A percentile compares a stretch with the other conserved stretches of the same genome.
Evolutionary conservation across 2,797 vertebrate species (phyloP).

Genomic region (Anabacerthia variegaticeps): DNA sequence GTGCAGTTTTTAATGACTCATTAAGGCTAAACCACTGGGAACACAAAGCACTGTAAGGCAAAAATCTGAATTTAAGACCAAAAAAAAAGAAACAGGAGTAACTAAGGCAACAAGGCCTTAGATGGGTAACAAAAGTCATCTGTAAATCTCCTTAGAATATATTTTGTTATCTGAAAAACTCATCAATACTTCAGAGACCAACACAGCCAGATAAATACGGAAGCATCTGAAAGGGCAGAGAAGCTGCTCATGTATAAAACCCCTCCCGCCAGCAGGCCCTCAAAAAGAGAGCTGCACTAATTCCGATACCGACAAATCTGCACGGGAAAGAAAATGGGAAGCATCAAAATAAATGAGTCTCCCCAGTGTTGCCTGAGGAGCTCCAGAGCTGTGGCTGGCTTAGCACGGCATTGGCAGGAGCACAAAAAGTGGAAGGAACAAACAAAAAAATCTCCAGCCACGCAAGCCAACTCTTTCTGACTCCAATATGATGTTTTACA

Average conservation of each 20-base stretch:
- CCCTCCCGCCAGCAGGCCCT: not conserved
- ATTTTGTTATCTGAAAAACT: not conserved
- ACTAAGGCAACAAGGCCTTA: not conserved
- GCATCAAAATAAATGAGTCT: constrained; percentile 15
- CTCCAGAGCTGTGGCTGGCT: not conserved
- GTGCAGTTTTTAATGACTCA: not conserved
- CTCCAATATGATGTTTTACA: not conserved
- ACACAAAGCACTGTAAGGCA: not conserved
- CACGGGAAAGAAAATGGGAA: not conserved
- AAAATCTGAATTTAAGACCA: not conserved
- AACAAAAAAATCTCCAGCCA: not conserved
- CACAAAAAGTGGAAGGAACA: not conserved
- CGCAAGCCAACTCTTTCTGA: not conserved
- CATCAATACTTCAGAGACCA: not conserved
- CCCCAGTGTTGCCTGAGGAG: not conserved
- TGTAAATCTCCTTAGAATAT: not conserved
- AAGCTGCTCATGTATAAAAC: not conserved
- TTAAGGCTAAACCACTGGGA: not conserved
- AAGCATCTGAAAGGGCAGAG: not conserved
- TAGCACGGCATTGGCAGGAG: not conserved
- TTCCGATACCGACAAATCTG: not conserved
- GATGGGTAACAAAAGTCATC: not conserved
- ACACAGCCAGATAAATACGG: not conserved
- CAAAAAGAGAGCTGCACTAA: not conserved
- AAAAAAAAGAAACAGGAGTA: not conserved